These are phyloP conservation scores for Lipophrys pholis DNA, from an alignment of 2,113 vertebrate species.

Conservation along the genomic window DNA sequence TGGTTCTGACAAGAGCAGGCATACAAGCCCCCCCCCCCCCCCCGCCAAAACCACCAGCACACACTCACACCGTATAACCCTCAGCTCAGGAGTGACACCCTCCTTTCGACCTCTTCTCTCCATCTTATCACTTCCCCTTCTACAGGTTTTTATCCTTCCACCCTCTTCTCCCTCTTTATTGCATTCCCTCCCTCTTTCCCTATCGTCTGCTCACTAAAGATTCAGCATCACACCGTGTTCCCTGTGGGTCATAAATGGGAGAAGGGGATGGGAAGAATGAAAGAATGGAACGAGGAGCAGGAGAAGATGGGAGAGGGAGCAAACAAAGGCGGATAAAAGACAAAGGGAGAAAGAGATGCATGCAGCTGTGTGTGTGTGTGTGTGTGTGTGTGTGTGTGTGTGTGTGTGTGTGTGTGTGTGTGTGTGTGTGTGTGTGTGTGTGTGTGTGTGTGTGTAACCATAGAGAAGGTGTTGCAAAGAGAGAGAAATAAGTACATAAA, in stretches of 20 bases:
- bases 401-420: constrained; percentile 3
- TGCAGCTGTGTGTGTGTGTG: constrained; percentile 14
- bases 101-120: constrained; percentile 33
- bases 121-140: constrained; percentile 31
- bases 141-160: constrained; percentile 19
- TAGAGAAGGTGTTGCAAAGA: constrained; percentile 30
- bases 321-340: constrained; percentile 48
- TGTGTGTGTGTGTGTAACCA: constrained; percentile 22
- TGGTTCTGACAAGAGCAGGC: constrained; percentile 40
- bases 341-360: constrained; percentile 22
- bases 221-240: constrained; percentile 86
- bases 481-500: constrained; percentile 62
- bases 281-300: constrained; percentile 24
- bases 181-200: constrained; percentile 28
- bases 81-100: constrained; percentile 26
- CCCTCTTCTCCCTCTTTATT: constrained; percentile 29
- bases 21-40: constrained; percentile 7
- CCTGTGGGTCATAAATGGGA: constrained; percentile 84
- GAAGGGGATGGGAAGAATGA: constrained; percentile 57
- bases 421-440: constrained; percentile 15
- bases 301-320: neutral
- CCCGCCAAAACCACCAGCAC: neutral
- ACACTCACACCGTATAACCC: constrained; percentile 31
- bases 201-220: constrained; percentile 82
- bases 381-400: constrained; percentile 11